A percentile compares a stretch with the other conserved stretches of the same genome.
phyloP scores from a whole-genome alignment of 2,888 invertebrate species.

The Stenodema calcarata region DNA sequence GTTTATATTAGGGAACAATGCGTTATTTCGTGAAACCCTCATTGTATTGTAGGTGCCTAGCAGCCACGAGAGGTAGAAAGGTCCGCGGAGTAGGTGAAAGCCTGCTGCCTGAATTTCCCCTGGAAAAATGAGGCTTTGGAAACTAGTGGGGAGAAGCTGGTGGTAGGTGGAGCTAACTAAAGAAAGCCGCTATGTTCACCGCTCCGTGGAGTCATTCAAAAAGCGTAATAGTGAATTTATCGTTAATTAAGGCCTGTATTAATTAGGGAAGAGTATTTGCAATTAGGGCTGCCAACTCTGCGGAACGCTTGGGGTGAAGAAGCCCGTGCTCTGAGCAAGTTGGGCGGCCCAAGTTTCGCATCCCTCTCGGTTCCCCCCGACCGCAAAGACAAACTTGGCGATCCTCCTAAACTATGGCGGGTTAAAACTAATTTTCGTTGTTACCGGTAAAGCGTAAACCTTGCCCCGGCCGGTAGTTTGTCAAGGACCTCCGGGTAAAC shows the following conservation, averaged over 20 bases:
- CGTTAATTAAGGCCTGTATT: constrained; percentile 53
- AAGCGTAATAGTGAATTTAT: constrained; percentile 53
- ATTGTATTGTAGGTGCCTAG: not conserved
- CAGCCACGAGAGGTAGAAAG: not conserved
- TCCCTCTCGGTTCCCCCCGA: not conserved
- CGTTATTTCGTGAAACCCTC: not conserved
- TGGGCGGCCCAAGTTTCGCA: not conserved
- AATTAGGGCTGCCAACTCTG: constrained; percentile 41
- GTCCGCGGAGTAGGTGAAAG: not conserved
- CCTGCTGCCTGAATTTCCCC: not conserved
- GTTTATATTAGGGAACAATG: not conserved
- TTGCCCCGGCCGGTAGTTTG: not conserved
- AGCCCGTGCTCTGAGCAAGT: not conserved
- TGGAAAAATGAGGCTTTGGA: not conserved
- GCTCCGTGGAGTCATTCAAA: constrained; percentile 17
- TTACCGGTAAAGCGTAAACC: constrained; percentile 12
- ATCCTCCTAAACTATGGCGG: not conserved
- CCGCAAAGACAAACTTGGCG: not conserved
- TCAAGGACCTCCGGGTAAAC: constrained; percentile 16
- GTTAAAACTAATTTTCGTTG: constrained; percentile 37
- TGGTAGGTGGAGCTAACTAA: not conserved
- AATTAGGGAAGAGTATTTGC: constrained; percentile 52
- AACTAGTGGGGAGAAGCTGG: not conserved
- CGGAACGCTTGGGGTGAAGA: constrained; percentile 36
- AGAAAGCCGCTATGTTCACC: constrained; percentile 46